phyloP scores from a whole-genome alignment of 2,888 invertebrate species.

The Drosophila mulleri region DNA sequence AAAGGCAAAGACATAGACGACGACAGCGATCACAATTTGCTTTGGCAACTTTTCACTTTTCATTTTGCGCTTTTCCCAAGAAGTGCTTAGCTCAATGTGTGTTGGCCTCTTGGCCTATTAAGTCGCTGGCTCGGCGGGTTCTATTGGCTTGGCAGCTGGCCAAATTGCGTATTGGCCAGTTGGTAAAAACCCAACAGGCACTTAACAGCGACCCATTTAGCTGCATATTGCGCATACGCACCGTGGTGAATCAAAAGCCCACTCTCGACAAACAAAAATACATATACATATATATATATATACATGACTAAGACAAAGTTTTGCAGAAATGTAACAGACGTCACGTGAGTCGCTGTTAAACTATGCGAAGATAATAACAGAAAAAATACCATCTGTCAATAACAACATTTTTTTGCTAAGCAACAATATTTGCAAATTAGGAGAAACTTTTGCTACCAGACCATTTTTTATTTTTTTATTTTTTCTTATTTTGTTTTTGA shows the following conservation, averaged over 20 bases:
- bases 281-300: neutral
- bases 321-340: constrained; percentile 62
- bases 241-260: constrained; percentile 49
- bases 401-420: constrained; percentile 17
- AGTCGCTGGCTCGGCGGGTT: constrained; percentile 59
- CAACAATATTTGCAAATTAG: constrained; percentile 76
- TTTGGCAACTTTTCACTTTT: constrained; percentile 82
- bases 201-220: constrained; percentile 69
- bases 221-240: constrained; percentile 70
- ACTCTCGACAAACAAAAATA: neutral
- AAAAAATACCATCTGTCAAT: constrained; percentile 24
- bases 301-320: constrained; percentile 63
- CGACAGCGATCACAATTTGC: constrained; percentile 40
- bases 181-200: constrained; percentile 54
- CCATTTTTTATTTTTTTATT: constrained; percentile 17
- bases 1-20: constrained; percentile 26
- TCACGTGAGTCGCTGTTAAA: constrained; percentile 68
- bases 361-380: constrained; percentile 48
- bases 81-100: neutral
- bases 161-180: constrained; percentile 45
- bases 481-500: neutral
- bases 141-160: constrained; percentile 59
- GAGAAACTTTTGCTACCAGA: constrained; percentile 69
- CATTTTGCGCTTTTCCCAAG: constrained; percentile 78
- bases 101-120: constrained; percentile 80